Conservation (phyloP, 1,140 invertebrate species). For the Atopsyche davidsoni region DNA sequence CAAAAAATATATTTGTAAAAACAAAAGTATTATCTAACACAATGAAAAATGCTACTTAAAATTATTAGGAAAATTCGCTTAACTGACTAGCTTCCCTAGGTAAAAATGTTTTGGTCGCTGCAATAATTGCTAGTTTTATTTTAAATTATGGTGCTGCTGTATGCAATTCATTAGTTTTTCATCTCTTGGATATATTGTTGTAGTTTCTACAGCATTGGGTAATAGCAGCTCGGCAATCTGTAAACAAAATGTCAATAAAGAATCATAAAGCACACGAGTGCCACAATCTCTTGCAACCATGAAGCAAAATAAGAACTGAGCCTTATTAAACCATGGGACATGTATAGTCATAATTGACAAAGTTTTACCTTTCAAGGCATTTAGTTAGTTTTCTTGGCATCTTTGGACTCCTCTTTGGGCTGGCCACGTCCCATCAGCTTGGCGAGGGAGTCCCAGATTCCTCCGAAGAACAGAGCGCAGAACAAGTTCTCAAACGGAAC, state of each 20-base stretch:
- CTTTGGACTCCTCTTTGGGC: conserved; percentile 70
- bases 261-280: not conserved
- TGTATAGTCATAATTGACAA: too few species aligned
- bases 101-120: conserved; percentile 31
- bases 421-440: conserved; percentile 73
- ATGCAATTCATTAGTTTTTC: too few species aligned
- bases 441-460: conserved; percentile 93
- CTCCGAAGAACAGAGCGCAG: conserved; percentile 95
- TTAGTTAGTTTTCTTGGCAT: conserved; percentile 77
- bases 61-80: conserved; percentile 29
- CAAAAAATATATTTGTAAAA: too few species aligned
- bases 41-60: conserved; percentile 24
- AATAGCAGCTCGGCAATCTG: not conserved
- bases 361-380: conserved; percentile 3
- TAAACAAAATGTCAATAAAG: not conserved
- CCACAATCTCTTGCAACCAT: not conserved
- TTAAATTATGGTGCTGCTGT: not conserved
- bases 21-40: too few species aligned
- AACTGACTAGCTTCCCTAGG: conserved; percentile 32
- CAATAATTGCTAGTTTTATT: conserved; percentile 21
- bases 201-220: not conserved
- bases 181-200: too few species aligned
- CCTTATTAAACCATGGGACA: too few species aligned
- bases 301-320: not conserved
- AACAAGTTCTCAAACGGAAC: conserved; percentile 97